phyloP scores from a whole-genome alignment of 2,888 invertebrate genomes.

The Lasioglossum oenotherae region DNA sequence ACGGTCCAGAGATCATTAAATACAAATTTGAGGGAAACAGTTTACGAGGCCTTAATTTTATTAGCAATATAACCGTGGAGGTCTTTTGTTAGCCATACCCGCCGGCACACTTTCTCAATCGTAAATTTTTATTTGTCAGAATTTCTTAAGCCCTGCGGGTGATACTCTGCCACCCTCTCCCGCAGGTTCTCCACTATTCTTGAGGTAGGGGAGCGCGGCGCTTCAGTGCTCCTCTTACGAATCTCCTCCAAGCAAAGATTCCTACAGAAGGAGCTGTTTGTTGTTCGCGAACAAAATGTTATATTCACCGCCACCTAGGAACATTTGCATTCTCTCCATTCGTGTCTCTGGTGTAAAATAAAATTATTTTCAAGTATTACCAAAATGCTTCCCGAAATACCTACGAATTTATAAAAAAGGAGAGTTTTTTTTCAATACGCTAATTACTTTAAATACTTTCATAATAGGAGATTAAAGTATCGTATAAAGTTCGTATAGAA shows the following conservation, averaged over 20 bases:
- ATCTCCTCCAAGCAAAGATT: neutral
- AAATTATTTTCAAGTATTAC: neutral
- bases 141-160: slow-evolving; percentile 66
- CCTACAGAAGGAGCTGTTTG: slow-evolving; percentile 9
- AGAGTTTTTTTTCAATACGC: too few species aligned
- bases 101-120: slow-evolving; percentile 66
- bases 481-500: too few species aligned
- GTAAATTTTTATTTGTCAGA: slow-evolving; percentile 79
- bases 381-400: neutral
- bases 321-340: neutral
- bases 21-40: slow-evolving; percentile 11
- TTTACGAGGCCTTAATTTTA: slow-evolving; percentile 52
- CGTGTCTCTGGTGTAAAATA: neutral
- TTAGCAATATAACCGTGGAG: slow-evolving; percentile 30
- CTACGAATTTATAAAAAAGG: neutral
- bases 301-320: neutral
- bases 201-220: neutral
- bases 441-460: too few species aligned
- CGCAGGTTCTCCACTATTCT: slow-evolving; percentile 6
- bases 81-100: slow-evolving; percentile 16
- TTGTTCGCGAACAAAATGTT: neutral
- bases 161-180: slow-evolving; percentile 25
- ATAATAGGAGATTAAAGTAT: too few species aligned
- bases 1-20: slow-evolving; percentile 11
- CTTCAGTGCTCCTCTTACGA: neutral